Evolutionary conservation across 2,888 invertebrate genomes (phyloP).

Genomic region (Ischnus inquisitorius): DNA sequence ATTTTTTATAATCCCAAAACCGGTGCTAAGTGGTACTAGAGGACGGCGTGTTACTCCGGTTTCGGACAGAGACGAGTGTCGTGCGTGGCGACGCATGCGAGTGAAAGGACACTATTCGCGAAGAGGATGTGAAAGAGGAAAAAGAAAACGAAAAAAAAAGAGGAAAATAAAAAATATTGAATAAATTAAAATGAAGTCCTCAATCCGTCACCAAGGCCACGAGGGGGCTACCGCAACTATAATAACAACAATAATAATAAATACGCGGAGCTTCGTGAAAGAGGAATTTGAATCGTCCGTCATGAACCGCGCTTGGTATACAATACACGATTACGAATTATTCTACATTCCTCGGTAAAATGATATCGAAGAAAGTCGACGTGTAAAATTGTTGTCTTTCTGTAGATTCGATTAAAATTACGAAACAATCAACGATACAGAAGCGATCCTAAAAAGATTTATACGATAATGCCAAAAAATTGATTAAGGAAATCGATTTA

Average conservation of each 20-base stretch:
- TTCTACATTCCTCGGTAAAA: conserved; percentile 11
- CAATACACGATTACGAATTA: conserved; percentile 26
- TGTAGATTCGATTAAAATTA: too few relatives aligned
- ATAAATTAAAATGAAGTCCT: conserved; percentile 40
- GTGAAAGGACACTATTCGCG: conserved; percentile 52
- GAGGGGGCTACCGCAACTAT: conserved; percentile 30
- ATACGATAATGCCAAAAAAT: too few relatives aligned
- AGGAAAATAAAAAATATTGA: conserved; percentile 16
- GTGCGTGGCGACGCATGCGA: conserved; percentile 17
- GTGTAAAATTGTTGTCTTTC: not conserved
- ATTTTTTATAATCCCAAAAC: not conserved
- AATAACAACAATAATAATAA: conserved; percentile 47
- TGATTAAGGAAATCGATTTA: too few relatives aligned
- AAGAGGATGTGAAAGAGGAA: conserved; percentile 9
- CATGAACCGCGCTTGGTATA: conserved; percentile 27
- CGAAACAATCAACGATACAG: too few relatives aligned
- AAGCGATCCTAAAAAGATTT: too few relatives aligned
- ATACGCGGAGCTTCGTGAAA: conserved; percentile 42
- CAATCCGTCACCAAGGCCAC: conserved; percentile 60
- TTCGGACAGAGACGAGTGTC: conserved; percentile 49
- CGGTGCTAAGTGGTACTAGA: not conserved
- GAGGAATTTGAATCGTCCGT: conserved; percentile 45
- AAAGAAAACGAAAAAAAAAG: conserved; percentile 21
- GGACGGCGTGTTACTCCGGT: conserved; percentile 36
- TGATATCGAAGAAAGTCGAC: not conserved